Base-by-base conservation (phyloP, 2,113 vertebrate species). In the Hiodon alosoides region DNA sequence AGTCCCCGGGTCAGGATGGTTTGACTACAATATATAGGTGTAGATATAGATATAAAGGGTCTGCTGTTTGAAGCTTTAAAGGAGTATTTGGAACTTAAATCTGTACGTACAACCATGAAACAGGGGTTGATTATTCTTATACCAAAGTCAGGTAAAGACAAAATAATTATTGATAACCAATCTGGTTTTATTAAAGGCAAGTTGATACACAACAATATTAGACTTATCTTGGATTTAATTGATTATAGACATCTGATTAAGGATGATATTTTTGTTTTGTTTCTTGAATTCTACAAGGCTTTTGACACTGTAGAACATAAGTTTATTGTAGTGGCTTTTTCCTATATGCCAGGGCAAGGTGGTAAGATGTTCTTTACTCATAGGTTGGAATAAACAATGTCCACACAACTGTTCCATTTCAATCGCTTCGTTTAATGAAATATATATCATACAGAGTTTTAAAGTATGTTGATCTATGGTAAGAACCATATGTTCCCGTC, bases 41-140 rank as follows among this genome's bases (percentile, higher is more conserved):
- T 65, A 3, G n/a, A 13, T 55, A 55, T 46, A 7, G 8, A 62
- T 62, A 13, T 62, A 16, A 62, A 14, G 60, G 60, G n/a, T 5
- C 60, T 62, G 3, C 13, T 62, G n/a, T 62, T 62, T 62, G 8
- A 62, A 62, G 60, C 13, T 14, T 62, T 62, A 13, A 7, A 13
- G 8, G 60, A 62, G n/a, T 62, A 3, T 62, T 5, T 62, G 8
- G 8, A 62, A 5, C 4, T 13, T 62, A 62, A 2, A 13, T 62
- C 60, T 14, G 8, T 62, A 62, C 8, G 8, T 11, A 13, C 60
- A 62, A 62, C 60, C 13, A 62, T 62, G 60, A 62, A 62, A 16
- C 60, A 62, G n/a, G 60, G 60, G 11, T 16, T 62, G 60, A 62
- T 62, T 62, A 14, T 62, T 62, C 60, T 62, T 11, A 62, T 62